Conservation (phyloP, 1,140 invertebrate species). For the Brachionus calyciflorus region DNA sequence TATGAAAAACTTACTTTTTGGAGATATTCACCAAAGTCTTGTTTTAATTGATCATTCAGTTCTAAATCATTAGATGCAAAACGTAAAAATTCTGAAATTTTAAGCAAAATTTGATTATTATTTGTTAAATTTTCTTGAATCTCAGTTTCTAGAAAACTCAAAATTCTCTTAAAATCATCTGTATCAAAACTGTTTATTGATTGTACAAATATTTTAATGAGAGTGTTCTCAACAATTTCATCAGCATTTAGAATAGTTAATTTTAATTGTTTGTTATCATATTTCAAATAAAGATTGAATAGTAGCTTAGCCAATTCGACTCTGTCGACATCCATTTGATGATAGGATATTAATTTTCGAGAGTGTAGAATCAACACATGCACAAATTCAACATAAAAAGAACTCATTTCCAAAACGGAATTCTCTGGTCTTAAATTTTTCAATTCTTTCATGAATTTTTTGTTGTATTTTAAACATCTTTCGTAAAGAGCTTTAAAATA, state of each 20-base stretch:
- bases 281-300: not conserved
- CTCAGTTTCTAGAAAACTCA: not conserved
- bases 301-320: not conserved
- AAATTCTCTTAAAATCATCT: constrained; percentile 11
- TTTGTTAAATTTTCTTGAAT: not conserved
- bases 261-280: not conserved
- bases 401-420: not conserved
- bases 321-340: not conserved
- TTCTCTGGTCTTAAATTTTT: not conserved
- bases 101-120: not conserved
- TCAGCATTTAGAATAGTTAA: not conserved
- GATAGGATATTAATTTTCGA: not conserved
- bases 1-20: constrained; percentile 15
- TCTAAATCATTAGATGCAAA: not conserved
- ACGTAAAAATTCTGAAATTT: constrained; percentile 8
- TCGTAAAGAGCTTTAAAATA: not conserved
- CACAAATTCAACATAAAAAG: constrained; percentile 13
- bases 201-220: not conserved
- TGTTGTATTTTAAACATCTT: not conserved
- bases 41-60: not conserved
- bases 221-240: not conserved
- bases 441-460: not conserved
- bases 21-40: constrained; percentile 29
- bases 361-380: not conserved
- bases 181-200: constrained; percentile 4